These are phyloP conservation scores for Drosophila greeni DNA, from an alignment of 2,888 invertebrate species.

Conservation along the genomic window DNA sequence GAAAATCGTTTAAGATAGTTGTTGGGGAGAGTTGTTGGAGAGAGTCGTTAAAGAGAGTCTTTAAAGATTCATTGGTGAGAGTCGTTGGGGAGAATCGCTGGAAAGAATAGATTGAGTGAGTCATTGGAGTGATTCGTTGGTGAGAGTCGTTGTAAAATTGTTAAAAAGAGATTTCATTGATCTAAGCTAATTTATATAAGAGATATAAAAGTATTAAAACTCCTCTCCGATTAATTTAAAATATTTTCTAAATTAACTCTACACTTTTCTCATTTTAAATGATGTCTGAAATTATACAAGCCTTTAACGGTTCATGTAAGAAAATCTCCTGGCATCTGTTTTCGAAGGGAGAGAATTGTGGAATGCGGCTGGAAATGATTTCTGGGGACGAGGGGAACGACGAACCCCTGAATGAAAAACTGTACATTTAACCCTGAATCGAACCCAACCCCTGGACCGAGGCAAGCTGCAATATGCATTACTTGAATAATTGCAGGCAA, in stretches of 20 bases:
- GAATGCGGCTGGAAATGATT: slow-evolving; percentile 4
- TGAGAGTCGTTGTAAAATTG: too few species aligned
- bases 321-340: neutral
- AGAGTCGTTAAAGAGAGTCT: neutral
- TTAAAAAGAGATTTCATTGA: too few species aligned
- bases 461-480: slow-evolving; percentile 34
- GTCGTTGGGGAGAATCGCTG: neutral
- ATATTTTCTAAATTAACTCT: neutral
- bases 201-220: too few species aligned
- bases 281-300: neutral
- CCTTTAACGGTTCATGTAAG: neutral
- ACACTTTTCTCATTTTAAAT: neutral
- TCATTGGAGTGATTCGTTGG: too few species aligned
- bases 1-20: neutral
- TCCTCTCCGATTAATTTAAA: neutral
- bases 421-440: slow-evolving; percentile 59
- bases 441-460: slow-evolving; percentile 40
- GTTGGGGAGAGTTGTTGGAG: neutral
- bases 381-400: neutral
- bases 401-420: slow-evolving; percentile 44
- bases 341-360: slow-evolving; percentile 7
- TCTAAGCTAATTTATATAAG: too few species aligned
- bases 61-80: neutral
- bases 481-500: slow-evolving; percentile 23
- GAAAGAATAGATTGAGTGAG: too few species aligned